These are phyloP conservation scores for Lucilia cuprina DNA, from an alignment of 1,140 invertebrate species.

Conservation along the genomic window DNA sequence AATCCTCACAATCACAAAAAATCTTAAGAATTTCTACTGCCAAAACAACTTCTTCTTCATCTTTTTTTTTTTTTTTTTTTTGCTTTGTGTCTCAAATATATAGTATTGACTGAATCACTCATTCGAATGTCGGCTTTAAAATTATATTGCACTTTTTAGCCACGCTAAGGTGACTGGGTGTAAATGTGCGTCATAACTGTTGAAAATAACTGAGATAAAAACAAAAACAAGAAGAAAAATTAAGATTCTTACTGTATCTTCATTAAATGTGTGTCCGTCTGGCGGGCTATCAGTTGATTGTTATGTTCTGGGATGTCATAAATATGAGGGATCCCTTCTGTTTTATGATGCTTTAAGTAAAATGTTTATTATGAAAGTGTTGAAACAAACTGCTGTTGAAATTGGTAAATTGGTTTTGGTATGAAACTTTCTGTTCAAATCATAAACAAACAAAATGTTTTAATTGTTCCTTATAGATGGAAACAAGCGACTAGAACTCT, in stretches of 20 bases:
- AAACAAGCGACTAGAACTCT: background rate
- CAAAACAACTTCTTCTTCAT: background rate
- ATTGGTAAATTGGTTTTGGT: background rate
- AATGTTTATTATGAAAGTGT: slow-evolving; percentile 21
- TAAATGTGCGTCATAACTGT: slow-evolving; percentile 23
- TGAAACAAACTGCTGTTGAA: slow-evolving; percentile 1
- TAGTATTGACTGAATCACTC: background rate
- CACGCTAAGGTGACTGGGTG: slow-evolving; percentile 22
- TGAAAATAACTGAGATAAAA: background rate
- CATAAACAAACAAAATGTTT: slow-evolving; percentile 62
- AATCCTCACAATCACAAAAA: slow-evolving; percentile 37
- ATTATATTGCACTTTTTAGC: slow-evolving; percentile 61
- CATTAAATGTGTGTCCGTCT: background rate
- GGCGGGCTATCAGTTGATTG: background rate
- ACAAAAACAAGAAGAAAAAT: background rate
- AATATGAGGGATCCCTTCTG: slow-evolving; percentile 20
- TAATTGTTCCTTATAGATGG: slow-evolving; percentile 61
- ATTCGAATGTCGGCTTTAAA: slow-evolving; percentile 55
- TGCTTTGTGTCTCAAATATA: too few relatives aligned
- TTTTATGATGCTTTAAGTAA: slow-evolving; percentile 2
- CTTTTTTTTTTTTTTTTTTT: slow-evolving; percentile 38
- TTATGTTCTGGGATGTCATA: background rate
- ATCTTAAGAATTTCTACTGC: background rate
- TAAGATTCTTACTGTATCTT: too few relatives aligned
- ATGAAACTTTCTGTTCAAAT: slow-evolving; percentile 43